These are phyloP conservation scores for Chorisops tibialis DNA, from an alignment of 2,888 invertebrate species.

Conservation along the genomic window DNA sequence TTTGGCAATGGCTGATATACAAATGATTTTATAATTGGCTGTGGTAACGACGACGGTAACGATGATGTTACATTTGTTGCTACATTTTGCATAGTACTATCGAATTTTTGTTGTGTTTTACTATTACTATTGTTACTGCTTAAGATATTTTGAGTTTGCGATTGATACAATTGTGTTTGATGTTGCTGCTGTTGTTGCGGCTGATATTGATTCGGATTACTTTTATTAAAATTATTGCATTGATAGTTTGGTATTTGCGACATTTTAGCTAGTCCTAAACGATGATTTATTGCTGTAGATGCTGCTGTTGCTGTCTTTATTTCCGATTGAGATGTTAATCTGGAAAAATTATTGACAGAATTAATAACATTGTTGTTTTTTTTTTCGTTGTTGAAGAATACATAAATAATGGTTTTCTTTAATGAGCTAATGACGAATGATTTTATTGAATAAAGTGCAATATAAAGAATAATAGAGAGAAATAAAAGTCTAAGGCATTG, in stretches of 20 bases:
- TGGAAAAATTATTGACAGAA: conserved; percentile 23
- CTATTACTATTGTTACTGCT: conserved; percentile 35
- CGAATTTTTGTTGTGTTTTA: conserved; percentile 38
- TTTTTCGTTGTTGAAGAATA: not conserved
- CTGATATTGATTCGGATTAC: conserved; percentile 15
- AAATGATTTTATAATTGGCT: conserved; percentile 29
- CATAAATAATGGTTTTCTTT: not conserved
- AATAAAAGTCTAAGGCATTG: not conserved
- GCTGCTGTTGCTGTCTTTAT: conserved; percentile 19
- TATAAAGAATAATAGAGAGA: not conserved
- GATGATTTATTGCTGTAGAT: conserved; percentile 22
- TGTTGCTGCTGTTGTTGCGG: conserved; percentile 20
- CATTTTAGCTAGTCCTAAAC: conserved; percentile 39
- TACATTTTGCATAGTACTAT: conserved; percentile 20
- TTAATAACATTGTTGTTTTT: not conserved
- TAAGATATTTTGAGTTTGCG: conserved; percentile 7
- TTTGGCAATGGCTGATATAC: conserved; percentile 29
- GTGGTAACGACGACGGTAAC: conserved; percentile 29
- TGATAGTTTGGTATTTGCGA: conserved; percentile 51
- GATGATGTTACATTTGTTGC: no score
- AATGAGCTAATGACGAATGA: not conserved
- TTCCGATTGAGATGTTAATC: conserved; percentile 34
- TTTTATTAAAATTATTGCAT: conserved; percentile 35
- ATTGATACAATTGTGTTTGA: no score
- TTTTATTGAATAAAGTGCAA: not conserved